Evolutionary conservation across 1,140 invertebrate genomes (phyloP).

Genomic region (Archivesica marissinica): DNA sequence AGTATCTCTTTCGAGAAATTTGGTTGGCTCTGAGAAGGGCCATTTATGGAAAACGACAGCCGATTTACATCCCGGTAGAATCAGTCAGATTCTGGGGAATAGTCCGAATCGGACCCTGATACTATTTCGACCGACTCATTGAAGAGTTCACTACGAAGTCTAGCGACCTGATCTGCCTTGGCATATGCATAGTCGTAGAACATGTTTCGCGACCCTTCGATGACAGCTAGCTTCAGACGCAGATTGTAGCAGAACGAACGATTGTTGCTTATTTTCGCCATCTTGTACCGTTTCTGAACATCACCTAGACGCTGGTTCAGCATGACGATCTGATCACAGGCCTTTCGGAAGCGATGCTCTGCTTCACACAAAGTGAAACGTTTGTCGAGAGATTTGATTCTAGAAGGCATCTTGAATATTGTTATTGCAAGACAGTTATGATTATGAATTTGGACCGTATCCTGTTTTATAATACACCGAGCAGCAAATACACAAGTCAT

Average conservation of each 20-base stretch:
- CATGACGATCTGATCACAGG: constrained; percentile 54
- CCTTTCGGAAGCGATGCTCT: constrained; percentile 31
- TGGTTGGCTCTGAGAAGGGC: constrained; percentile 35
- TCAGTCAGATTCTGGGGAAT: not conserved
- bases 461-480: not conserved
- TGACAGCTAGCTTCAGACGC: constrained; percentile 55
- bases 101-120: constrained; percentile 21
- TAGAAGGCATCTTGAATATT: constrained; percentile 39
- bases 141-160: constrained; percentile 60
- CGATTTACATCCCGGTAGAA: not conserved
- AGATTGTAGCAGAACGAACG: constrained; percentile 37
- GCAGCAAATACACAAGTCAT: constrained; percentile 13
- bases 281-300: constrained; percentile 48
- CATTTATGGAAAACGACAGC: not conserved
- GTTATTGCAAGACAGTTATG: constrained; percentile 13
- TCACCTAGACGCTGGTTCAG: constrained; percentile 30
- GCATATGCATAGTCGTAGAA: constrained; percentile 66
- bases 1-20: constrained; percentile 10
- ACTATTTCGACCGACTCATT: constrained; percentile 41
- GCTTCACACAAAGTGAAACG: constrained; percentile 27
- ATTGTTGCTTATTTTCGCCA: not conserved
- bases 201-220: constrained; percentile 67
- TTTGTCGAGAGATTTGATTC: constrained; percentile 39
- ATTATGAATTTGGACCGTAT: not conserved
- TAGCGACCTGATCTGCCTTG: constrained; percentile 62